These are phyloP conservation scores for Hydrolagus affinis DNA, from an alignment of 2,113 vertebrate species.

Conservation along the genomic window DNA sequence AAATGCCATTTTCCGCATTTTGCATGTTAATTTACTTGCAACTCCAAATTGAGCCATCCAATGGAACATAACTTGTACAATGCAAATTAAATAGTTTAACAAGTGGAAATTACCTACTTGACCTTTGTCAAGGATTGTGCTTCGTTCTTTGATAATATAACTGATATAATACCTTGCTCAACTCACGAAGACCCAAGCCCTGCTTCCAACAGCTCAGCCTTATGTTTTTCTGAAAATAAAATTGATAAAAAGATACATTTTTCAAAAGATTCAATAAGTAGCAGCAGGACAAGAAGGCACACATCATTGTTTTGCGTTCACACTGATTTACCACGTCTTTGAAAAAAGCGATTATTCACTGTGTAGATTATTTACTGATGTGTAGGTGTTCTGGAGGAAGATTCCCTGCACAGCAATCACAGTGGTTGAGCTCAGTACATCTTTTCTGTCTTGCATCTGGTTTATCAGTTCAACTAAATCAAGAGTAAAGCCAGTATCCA, in stretches of 20 bases:
- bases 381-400: no score
- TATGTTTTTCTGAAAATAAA: not conserved
- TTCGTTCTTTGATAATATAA: constrained; percentile 17
- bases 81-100: constrained; percentile 29
- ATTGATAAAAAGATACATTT: not conserved
- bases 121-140: constrained; percentile 22
- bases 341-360: no score
- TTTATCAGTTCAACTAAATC: no score
- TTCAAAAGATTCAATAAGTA: not conserved
- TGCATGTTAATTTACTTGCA: not conserved
- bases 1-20: constrained; percentile 29
- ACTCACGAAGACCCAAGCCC: not conserved
- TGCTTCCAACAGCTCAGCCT: not conserved
- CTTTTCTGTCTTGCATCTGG: no score
- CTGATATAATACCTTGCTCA: constrained; percentile 15
- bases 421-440: no score
- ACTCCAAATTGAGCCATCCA: constrained; percentile 17
- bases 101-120: constrained; percentile 24
- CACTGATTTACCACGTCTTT: no score
- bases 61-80: constrained; percentile 25
- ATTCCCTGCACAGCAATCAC: no score
- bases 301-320: no score
- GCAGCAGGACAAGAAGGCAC: no score
- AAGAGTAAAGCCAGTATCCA: no score
- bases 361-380: no score